A percentile compares a stretch with the other conserved stretches of the same genome.
These are phyloP conservation scores for Manis crassicaudata DNA, from an alignment of 2,797 vertebrate species.

Conservation along the genomic window DNA sequence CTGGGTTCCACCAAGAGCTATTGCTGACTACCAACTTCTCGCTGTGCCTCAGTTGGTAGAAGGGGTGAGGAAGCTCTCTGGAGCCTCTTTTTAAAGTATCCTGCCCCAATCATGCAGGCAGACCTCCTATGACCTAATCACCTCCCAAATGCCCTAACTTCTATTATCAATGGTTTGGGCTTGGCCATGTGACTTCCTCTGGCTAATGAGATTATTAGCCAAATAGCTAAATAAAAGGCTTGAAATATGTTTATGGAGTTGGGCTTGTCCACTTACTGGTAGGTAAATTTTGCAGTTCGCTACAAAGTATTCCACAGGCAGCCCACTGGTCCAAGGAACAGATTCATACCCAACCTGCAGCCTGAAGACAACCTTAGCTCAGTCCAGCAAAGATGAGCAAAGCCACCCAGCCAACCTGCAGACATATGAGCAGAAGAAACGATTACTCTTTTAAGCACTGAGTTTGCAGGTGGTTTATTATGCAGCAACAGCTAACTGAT, in stretches of 20 bases:
- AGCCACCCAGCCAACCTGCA: neutral
- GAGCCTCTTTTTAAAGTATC: neutral
- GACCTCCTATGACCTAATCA: neutral
- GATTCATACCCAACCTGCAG: neutral
- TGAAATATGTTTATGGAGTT: neutral
- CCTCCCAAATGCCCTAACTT: neutral
- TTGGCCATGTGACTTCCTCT: neutral
- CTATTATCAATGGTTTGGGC: neutral
- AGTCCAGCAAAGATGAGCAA: neutral
- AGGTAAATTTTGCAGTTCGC: neutral
- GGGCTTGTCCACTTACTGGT: neutral
- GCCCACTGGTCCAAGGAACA: neutral
- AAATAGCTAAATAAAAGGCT: neutral
- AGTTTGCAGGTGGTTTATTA: neutral
- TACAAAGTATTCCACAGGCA: neutral
- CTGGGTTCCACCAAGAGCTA: neutral
- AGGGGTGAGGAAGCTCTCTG: neutral
- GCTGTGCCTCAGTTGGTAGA: no score
- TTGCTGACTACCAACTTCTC: neutral
- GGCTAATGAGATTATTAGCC: neutral
- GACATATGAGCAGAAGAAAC: neutral
- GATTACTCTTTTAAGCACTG: neutral
- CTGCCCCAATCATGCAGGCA: neutral
- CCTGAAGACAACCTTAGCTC: neutral
- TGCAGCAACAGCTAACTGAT: neutral